These are phyloP conservation scores for Muscidifurax raptorellus DNA, from an alignment of 1,140 invertebrate species.

Conservation along the genomic window DNA sequence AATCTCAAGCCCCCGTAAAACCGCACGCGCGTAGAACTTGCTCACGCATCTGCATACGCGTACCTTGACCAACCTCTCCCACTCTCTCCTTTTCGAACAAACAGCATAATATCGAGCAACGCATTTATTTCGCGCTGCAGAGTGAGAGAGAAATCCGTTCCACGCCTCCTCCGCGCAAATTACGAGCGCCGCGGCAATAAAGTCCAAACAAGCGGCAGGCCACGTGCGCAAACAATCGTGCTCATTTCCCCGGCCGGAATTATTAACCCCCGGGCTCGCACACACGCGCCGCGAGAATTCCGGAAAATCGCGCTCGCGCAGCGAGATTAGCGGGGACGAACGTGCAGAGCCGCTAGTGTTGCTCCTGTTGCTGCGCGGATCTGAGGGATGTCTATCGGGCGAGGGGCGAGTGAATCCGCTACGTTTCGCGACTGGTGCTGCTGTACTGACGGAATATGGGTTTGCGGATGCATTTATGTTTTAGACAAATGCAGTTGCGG, in stretches of 20 bases:
- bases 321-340: constrained; percentile 2
- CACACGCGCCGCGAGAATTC: background rate
- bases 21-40: too few species aligned
- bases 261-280: background rate
- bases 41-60: background rate
- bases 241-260: constrained; percentile 23
- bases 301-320: constrained; percentile 16
- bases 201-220: constrained; percentile 15
- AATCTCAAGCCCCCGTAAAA: too few species aligned
- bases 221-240: constrained; percentile 26
- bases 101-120: background rate
- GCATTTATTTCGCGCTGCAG: background rate
- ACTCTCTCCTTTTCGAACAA: background rate
- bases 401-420: too few species aligned
- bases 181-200: constrained; percentile 6
- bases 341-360: background rate
- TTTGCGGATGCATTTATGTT: too few species aligned
- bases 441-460: too few species aligned
- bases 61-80: background rate
- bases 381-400: background rate
- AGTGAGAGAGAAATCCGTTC: background rate
- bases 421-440: too few species aligned
- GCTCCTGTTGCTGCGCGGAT: background rate
- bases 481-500: too few species aligned
- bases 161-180: background rate